Base-by-base conservation (phyloP, 2,113 vertebrate genomes). In the Pterocles gutturalis region DNA sequence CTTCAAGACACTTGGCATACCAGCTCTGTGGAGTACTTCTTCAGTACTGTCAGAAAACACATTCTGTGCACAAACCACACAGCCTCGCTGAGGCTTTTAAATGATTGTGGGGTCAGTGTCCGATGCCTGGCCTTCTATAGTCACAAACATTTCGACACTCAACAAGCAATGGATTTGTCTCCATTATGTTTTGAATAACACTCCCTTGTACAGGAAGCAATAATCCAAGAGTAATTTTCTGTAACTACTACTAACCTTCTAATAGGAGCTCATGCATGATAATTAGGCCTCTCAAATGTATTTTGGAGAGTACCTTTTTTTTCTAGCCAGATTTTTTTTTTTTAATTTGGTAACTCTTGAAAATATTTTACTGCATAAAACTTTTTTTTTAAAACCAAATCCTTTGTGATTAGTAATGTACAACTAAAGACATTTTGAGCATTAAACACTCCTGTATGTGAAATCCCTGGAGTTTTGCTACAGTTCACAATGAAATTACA, bases 371-470 rank as follows among this genome's bases (percentile, higher is more conserved):
- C 60, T 86, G 31, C 77, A 92, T 85, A 53, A 92, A 94, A 53
- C 1, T 2, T 16, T 73, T 93, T 89, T 93, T 89, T 91, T 28
- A 71, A 86, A 89, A 75, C 11, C 33, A 91, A 85, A 90, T 96
- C 80, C 66, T 94, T 67, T 92, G 95, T 66, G 85, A 96, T 96
- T 90, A 77, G 65, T 82, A 94, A 87, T 55, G 85, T 81, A 65
- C 36, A 89, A 72, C 83, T 78, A 78, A 90, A 97, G 89, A 78
- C 43, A 78, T 95, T 90, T 62, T 75, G 43, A 97, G 77, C 89
- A 87, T 94, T 96, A 94, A 97, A 94, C 95, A 94, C 80, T 49
- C 65, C 43, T 73, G 28, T 38, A 64, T 83, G 29, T 64, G 60
- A 95, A 90, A 93, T 89, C 95, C 60, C 83, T 54, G 19, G 85